These are phyloP conservation scores for Mus spretus DNA, from an alignment of 2,797 vertebrate genomes.

Conservation along the genomic window DNA sequence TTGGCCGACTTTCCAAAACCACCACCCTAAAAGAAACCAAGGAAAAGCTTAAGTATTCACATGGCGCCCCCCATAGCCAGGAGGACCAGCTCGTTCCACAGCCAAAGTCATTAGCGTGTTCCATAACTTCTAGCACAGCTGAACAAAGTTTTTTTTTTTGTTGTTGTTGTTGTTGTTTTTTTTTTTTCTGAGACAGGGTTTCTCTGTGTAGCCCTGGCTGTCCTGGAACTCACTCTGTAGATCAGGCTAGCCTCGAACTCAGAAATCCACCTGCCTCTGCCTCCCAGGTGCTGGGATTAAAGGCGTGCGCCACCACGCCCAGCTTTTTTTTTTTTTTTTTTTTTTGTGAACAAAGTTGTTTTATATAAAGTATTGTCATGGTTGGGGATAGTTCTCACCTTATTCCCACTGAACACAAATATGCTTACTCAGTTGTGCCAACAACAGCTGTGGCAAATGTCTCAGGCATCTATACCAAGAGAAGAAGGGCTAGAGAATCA, in stretches of 20 bases:
- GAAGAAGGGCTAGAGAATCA: constrained; percentile 48
- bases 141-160: too few relatives aligned
- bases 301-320: too few relatives aligned
- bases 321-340: too few relatives aligned
- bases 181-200: too few relatives aligned
- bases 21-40: constrained; percentile 93
- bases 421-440: background rate
- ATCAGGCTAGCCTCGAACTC: too few relatives aligned
- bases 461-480: constrained; percentile 15
- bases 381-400: constrained; percentile 19
- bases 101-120: constrained; percentile 40
- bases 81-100: background rate
- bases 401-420: constrained; percentile 33
- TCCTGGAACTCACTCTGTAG: too few relatives aligned
- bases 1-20: constrained; percentile 97
- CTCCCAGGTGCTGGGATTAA: too few relatives aligned
- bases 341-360: background rate
- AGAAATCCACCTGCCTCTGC: too few relatives aligned
- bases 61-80: constrained; percentile 22
- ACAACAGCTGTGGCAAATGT: background rate
- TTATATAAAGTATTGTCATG: background rate
- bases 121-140: constrained; percentile 54
- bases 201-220: too few relatives aligned
- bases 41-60: background rate
- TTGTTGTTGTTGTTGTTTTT: too few relatives aligned